Conservation (phyloP, 2,888 invertebrate genomes). For the Trichacis sp. region DNA sequence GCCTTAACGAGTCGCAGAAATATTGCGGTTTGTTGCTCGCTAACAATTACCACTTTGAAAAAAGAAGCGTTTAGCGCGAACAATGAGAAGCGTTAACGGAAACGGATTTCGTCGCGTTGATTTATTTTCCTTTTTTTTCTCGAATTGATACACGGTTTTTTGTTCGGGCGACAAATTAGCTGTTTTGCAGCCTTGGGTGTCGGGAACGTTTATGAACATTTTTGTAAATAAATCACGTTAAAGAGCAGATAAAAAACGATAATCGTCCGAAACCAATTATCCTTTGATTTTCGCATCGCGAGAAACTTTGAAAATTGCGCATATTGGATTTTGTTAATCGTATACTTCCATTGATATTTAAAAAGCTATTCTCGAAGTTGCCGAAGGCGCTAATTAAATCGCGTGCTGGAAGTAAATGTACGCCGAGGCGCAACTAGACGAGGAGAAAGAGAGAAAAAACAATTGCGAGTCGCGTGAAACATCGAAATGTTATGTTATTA, state of each 20-base stretch:
- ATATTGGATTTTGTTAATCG: no score
- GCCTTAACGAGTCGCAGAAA: not conserved
- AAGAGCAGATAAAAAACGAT: no score
- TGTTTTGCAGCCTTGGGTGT: not conserved
- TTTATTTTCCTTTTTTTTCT: no score
- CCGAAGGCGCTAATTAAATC: slow-evolving; percentile 32
- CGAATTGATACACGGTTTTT: no score
- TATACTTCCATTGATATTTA: no score
- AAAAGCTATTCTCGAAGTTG: no score
- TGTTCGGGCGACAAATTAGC: no score
- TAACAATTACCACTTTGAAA: not conserved
- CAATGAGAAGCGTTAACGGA: not conserved
- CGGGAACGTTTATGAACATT: not conserved
- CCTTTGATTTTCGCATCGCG: not conserved
- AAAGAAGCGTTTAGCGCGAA: not conserved
- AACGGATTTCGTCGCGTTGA: no score
- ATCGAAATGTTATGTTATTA: slow-evolving; percentile 3
- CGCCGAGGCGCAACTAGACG: no score
- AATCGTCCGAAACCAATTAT: no score
- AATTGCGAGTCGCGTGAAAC: slow-evolving; percentile 11
- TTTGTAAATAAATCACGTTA: not conserved
- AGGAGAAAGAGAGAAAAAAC: slow-evolving; percentile 11
- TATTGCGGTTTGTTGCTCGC: not conserved
- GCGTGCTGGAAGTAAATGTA: slow-evolving; percentile 13
- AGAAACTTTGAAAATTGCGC: no score